Percentiles rank a stretch among this genome's conserved stretches.
Conservation (phyloP, 2,797 vertebrate genomes). For the Malurus leucopterus region DNA sequence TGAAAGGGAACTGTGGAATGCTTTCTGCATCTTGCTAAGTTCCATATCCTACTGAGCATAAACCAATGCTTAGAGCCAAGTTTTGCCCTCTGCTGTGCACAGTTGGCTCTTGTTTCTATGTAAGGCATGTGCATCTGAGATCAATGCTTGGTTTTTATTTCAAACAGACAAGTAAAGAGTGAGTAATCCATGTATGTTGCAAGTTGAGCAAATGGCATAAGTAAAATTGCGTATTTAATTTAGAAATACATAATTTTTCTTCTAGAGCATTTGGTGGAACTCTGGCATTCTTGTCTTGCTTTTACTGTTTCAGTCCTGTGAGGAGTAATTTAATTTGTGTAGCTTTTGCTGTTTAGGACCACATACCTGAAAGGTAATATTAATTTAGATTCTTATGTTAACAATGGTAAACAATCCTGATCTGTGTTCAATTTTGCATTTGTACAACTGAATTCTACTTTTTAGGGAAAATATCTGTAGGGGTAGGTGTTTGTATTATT, state of each 20-base stretch:
- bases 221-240: constrained; percentile 18
- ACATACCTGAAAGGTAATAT: background rate
- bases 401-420: background rate
- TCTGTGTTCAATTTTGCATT: background rate
- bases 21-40: constrained; percentile 12
- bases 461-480: background rate
- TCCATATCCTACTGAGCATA: constrained; percentile 3
- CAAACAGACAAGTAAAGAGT: constrained; percentile 37
- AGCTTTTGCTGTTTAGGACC: background rate
- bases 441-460: background rate
- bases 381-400: background rate
- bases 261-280: background rate
- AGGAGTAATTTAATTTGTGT: background rate
- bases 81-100: constrained; percentile 11
- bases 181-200: constrained; percentile 8
- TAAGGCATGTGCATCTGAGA: constrained; percentile 38
- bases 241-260: background rate
- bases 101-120: constrained; percentile 22
- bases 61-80: background rate
- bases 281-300: background rate
- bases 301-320: background rate
- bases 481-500: background rate
- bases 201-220: background rate
- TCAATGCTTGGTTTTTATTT: constrained; percentile 51
- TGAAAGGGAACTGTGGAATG: constrained; percentile 14